Percentiles rank a stretch among this genome's conserved stretches.
Conservation (phyloP, 2,888 invertebrate species). For the Melieria omissa region DNA sequence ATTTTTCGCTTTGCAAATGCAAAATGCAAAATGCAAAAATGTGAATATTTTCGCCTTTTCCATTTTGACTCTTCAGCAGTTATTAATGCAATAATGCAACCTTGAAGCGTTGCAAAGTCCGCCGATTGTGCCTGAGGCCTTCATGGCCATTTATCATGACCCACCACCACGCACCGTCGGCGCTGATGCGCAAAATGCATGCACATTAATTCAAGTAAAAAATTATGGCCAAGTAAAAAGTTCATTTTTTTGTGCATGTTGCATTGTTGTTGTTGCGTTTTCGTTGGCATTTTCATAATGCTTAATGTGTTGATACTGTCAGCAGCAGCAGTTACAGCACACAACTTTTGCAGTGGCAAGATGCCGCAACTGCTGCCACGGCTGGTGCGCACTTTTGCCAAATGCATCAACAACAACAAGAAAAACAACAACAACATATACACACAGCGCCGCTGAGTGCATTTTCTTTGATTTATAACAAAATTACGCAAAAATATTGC, state of each 20-base stretch:
- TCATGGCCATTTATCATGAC: too few relatives aligned
- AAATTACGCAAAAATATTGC: slow-evolving; percentile 60
- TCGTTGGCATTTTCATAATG: slow-evolving; percentile 42
- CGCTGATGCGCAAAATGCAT: slow-evolving; percentile 50
- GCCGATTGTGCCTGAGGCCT: too few relatives aligned
- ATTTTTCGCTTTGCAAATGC: too few relatives aligned
- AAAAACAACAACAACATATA: neutral
- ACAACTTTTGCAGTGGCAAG: neutral
- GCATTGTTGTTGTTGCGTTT: neutral
- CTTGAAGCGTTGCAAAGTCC: too few relatives aligned
- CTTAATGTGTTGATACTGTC: slow-evolving; percentile 62
- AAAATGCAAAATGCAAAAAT: too few relatives aligned
- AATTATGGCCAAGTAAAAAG: too few relatives aligned
- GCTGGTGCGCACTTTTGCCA: too few relatives aligned
- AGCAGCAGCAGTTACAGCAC: slow-evolving; percentile 51
- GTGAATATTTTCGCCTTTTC: too few relatives aligned
- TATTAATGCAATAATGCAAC: too few relatives aligned
- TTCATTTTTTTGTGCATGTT: neutral
- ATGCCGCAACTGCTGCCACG: neutral
- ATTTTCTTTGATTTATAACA: slow-evolving; percentile 61
- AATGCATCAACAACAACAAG: neutral
- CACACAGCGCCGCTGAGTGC: slow-evolving; percentile 40
- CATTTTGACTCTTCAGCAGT: too few relatives aligned
- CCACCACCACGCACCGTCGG: slow-evolving; percentile 18
- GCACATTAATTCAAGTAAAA: slow-evolving; percentile 60